Base-by-base conservation (phyloP, 1,140 invertebrate species). In the Hyles euphorbiae region DNA sequence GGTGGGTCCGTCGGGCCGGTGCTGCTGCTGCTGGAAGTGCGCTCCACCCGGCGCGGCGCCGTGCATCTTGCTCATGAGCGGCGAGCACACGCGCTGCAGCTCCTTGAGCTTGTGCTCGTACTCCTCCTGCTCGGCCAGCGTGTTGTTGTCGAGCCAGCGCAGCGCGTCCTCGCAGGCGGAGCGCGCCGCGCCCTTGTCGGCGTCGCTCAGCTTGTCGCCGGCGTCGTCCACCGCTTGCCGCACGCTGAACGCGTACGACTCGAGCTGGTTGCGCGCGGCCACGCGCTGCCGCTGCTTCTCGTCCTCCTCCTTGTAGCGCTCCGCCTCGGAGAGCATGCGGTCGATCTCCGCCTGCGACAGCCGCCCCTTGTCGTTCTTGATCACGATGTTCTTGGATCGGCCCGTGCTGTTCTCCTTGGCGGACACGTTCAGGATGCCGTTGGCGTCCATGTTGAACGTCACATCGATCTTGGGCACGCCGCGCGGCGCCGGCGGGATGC, bases 311-410 rank as follows among this genome's bases (percentile, higher is more conserved):
- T 91, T 92, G 79, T 94, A 94, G 56, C 90, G 90, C 68, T 94
- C 93, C 2, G 94, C 94, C 52, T 95, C 94, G 7, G 91, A 85
- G 22, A 98, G 90, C 97, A 98, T 98, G 34, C 94, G 89, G 71
- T 98, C 96, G 72, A 98, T 98, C 72, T 98, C 96, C 9, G 96
- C 95, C 76, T 98, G 96, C 5, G 93, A 94, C 4, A 98, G 89
- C 33, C 97, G 91, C 3, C 97, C 96, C 81, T 97, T 98, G 83
- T 98, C 97, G 79, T 98, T 98, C 55, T 95, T 96, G 55, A 98
- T 98, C 22, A 95, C 93, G 61, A 95, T 95, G 72, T 93, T 94
- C 75, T 96, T 94, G 40, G 91, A 91, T 62, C 93, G 93, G 32
- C 94, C 94, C 3, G 94, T 95, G 66, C 93, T 94, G 67, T 78